A percentile compares a stretch with the other conserved stretches of the same genome.
phyloP scores from a whole-genome alignment of 2,113 vertebrate genomes.

The Stegostoma tigrinum region DNA sequence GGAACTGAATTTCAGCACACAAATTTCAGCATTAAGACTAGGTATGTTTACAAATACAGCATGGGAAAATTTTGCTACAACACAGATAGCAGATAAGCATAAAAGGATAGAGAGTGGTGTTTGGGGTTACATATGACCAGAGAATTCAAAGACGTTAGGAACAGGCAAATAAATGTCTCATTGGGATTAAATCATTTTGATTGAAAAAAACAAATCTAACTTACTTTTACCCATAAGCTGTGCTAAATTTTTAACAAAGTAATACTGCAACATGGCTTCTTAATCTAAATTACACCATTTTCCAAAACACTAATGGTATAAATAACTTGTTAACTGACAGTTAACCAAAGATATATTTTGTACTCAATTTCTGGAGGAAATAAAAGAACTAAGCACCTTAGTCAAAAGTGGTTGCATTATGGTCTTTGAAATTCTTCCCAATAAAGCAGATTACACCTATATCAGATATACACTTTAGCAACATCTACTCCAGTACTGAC shows the following conservation, averaged over 20 bases:
- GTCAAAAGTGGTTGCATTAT: background rate
- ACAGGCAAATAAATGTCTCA: background rate
- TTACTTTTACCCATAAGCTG: background rate
- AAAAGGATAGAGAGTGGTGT: background rate
- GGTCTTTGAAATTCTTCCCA: constrained; percentile 9
- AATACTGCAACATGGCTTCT: background rate
- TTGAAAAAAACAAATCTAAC: background rate
- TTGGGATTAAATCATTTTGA: background rate
- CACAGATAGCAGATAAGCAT: background rate
- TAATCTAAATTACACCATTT: background rate
- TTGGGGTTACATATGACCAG: background rate
- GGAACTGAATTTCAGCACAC: background rate
- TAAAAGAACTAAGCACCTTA: background rate
- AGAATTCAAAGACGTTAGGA: background rate
- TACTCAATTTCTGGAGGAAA: background rate
- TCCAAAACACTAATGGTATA: background rate
- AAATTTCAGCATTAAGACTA: background rate
- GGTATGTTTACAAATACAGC: background rate
- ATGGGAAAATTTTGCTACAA: background rate
- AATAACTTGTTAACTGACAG: background rate
- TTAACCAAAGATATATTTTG: background rate
- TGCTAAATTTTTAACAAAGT: background rate
- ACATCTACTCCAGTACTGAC: constrained; percentile 3
- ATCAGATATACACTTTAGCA: constrained; percentile 25
- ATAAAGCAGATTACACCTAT: background rate